Percentiles rank a stretch among this genome's conserved stretches.
Conservation (phyloP, 2,797 vertebrate genomes). For the Diplodus puntazzo region DNA sequence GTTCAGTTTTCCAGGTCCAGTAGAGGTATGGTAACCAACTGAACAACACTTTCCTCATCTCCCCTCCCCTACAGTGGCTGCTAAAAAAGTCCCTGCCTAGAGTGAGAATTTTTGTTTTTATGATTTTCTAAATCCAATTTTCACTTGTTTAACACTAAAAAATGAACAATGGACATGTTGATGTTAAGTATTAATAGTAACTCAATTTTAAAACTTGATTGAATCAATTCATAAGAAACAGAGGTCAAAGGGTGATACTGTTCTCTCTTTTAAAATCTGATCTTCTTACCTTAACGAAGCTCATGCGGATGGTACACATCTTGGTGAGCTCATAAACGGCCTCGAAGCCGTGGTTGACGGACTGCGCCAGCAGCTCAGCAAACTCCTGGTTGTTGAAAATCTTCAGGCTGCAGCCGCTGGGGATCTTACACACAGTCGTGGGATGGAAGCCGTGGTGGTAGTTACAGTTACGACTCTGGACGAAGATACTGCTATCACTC, state of each 20-base stretch:
- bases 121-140: not conserved
- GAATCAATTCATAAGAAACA: too few relatives aligned
- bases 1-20: too few relatives aligned
- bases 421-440: slow-evolving; percentile 97
- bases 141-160: too few relatives aligned
- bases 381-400: slow-evolving; percentile 99
- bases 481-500: slow-evolving; percentile 98
- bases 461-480: slow-evolving; percentile 98
- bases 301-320: slow-evolving; percentile 99
- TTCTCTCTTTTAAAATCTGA: not conserved
- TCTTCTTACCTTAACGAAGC: slow-evolving; percentile 91
- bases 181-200: not conserved
- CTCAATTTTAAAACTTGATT: not conserved
- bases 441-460: slow-evolving; percentile 97
- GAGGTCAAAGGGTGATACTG: not conserved
- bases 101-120: too few relatives aligned
- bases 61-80: too few relatives aligned
- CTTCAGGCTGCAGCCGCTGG: slow-evolving; percentile 96
- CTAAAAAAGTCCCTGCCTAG: too few relatives aligned
- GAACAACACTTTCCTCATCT: too few relatives aligned
- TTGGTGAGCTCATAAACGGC: slow-evolving; percentile 98
- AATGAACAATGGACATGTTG: not conserved
- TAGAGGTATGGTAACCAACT: too few relatives aligned
- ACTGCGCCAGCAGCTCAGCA: slow-evolving; percentile 95
- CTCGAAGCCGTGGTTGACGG: slow-evolving; percentile 97